Percentiles rank a stretch among this genome's conserved stretches.
Evolutionary conservation across 2,888 invertebrate species (phyloP).

Genomic region (Epinotia nisella): DNA sequence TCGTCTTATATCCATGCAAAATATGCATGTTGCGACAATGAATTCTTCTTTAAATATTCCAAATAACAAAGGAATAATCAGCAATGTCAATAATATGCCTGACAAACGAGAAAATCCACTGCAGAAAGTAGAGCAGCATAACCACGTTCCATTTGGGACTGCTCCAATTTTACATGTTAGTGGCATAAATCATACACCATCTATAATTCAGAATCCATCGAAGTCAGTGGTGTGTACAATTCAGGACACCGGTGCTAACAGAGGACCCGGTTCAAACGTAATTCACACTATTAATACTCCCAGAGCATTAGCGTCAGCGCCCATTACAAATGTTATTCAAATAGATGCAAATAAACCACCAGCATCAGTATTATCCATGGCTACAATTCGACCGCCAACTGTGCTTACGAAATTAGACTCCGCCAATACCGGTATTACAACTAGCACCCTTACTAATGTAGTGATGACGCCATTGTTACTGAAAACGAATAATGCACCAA

Average conservation of each 20-base stretch:
- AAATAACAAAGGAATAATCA: slow-evolving; percentile 74
- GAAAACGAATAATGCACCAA: slow-evolving; percentile 62
- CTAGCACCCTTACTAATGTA: slow-evolving; percentile 66
- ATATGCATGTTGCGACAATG: slow-evolving; percentile 68
- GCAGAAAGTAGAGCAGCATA: slow-evolving; percentile 68
- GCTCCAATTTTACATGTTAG: slow-evolving; percentile 74
- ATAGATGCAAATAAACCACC: slow-evolving; percentile 69
- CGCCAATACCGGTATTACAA: slow-evolving; percentile 61
- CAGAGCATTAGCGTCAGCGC: slow-evolving; percentile 66
- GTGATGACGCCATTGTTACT: slow-evolving; percentile 72
- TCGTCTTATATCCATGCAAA: slow-evolving; percentile 77
- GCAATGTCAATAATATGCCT: slow-evolving; percentile 62
- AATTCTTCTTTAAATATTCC: slow-evolving; percentile 69
- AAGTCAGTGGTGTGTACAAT: slow-evolving; percentile 68
- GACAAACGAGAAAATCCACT: slow-evolving; percentile 70
- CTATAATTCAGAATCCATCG: slow-evolving; percentile 68
- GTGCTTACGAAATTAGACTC: slow-evolving; percentile 69
- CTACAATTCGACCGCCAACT: slow-evolving; percentile 68
- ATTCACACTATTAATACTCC: slow-evolving; percentile 74
- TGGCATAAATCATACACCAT: slow-evolving; percentile 63
- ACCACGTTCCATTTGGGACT: slow-evolving; percentile 62
- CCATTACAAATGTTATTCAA: slow-evolving; percentile 69
- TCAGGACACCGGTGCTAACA: slow-evolving; percentile 65
- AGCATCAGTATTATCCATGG: slow-evolving; percentile 73
- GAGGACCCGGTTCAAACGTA: slow-evolving; percentile 69